Base-by-base conservation (phyloP, 2,797 vertebrate species). In the Zalophus californianus region DNA sequence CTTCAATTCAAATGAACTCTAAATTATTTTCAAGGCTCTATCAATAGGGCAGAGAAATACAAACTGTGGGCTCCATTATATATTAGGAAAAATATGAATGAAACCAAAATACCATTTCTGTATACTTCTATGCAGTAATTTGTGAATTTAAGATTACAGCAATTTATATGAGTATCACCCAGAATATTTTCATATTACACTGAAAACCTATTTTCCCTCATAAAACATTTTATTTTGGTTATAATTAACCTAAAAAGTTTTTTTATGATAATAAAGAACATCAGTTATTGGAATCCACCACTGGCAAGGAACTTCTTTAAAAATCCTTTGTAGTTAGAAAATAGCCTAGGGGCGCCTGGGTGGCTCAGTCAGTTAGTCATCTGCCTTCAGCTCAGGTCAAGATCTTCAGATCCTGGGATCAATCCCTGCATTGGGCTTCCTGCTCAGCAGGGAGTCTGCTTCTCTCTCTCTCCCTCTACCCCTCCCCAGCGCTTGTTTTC, bases 21-120 rank as follows among this genome's bases (percentile, higher is more conserved):
- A 92, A 73, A 38, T 88, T 96, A 77, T 75, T 91, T 86, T 86
- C 66, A 93, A 86, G 13, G 13, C 12, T 91, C 23, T 64, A 4
- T 70, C 21, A 58, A 58, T 41, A 84, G n/a, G 10, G 83, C 11
- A 18, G 18, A 62, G 44, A 91, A 75, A 21, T 56, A 86, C 7
- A 91, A 91, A 4, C 66, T 23, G 25, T 73, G 4, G 41, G 5
- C 4, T 27, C 21, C n/a, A 54, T 48, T 80, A 72, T 21, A 68
- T 66, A 88, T 38, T 44, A 62, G 25, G 41, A 38, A 96, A 86
- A 83, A 18, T 2, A 73, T 27, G 1, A 86, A 70, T 58, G 94
- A 60, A 96, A 88, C 70, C 3, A 88, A 32, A 89, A 73, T 60
- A 54, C 8, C 2, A 20, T 79, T 91, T 93, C 86, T 73, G 62